phyloP scores from a whole-genome alignment of 2,888 invertebrate genomes.

The Iselma pallidipennis region DNA sequence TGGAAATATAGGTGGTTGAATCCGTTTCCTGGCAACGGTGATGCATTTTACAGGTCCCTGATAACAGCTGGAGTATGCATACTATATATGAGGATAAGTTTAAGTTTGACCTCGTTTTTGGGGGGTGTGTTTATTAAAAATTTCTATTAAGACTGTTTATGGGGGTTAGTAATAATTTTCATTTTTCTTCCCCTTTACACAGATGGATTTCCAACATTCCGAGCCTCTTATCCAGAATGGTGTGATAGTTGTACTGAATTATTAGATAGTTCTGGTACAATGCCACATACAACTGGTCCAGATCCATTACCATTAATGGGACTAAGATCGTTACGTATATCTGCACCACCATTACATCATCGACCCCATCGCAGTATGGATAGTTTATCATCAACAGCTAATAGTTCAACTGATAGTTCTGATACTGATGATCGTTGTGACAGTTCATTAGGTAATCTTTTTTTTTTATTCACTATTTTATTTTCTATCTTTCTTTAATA shows the following conservation, averaged over 20 bases:
- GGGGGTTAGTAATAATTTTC: not conserved
- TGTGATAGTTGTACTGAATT: conserved; percentile 76
- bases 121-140: not conserved
- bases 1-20: not conserved
- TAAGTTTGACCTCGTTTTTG: not conserved
- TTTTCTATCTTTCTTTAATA: not conserved
- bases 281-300: conserved; percentile 41
- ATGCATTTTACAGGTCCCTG: not conserved
- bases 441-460: conserved; percentile 54
- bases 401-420: conserved; percentile 55
- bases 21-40: not conserved
- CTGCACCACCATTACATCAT: conserved; percentile 45
- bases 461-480: not conserved
- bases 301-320: conserved; percentile 53
- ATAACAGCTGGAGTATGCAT: not conserved
- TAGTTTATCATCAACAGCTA: conserved; percentile 52
- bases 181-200: conserved; percentile 58
- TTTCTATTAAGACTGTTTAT: not conserved
- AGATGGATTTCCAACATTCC: conserved; percentile 88
- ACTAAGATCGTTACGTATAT: conserved; percentile 51
- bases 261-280: conserved; percentile 42
- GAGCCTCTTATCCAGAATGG: conserved; percentile 86
- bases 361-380: conserved; percentile 49
- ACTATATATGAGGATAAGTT: not conserved
- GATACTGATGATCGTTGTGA: conserved; percentile 58